A percentile compares a stretch with the other conserved stretches of the same genome.
phyloP scores from a whole-genome alignment of 2,888 invertebrate genomes.

The Neuroscelio doddi region DNA sequence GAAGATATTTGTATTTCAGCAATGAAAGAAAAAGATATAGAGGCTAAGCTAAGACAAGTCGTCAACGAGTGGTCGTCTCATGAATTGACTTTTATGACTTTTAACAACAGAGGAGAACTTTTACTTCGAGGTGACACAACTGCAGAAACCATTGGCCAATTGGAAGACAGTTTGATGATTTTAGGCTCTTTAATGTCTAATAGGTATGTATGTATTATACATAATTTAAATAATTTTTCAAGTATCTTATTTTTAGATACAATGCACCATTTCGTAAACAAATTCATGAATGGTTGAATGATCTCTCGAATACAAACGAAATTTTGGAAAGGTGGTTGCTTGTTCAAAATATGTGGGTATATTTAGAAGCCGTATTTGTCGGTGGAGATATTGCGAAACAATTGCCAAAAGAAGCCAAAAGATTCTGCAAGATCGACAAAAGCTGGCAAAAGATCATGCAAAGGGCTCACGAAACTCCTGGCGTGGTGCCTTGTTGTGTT shows the following conservation, averaged over 20 bases:
- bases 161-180: conserved; percentile 98
- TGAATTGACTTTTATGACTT: conserved; percentile 93
- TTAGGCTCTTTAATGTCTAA: conserved; percentile 94
- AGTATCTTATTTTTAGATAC: conserved; percentile 84
- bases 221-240: conserved; percentile 7
- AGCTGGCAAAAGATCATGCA: conserved; percentile 99
- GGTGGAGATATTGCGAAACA: conserved; percentile 99
- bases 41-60: conserved; percentile 94
- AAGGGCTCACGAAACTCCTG: conserved; percentile 95
- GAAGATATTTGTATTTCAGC: conserved; percentile 99
- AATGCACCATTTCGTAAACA: conserved; percentile 97
- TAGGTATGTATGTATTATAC: conserved; percentile 46
- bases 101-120: conserved; percentile 95
- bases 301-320: conserved; percentile 96
- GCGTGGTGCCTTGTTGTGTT: conserved; percentile 96
- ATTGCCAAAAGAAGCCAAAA: conserved; percentile 93
- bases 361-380: conserved; percentile 97
- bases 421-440: conserved; percentile 97
- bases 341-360: conserved; percentile 99
- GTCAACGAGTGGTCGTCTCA: conserved; percentile 96
- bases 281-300: conserved; percentile 95
- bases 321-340: conserved; percentile 96
- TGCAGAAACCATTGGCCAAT: conserved; percentile 93
- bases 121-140: conserved; percentile 94
- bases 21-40: conserved; percentile 98